These are phyloP conservation scores for Trachymyrmex septentrionalis DNA, from an alignment of 1,140 invertebrate species.

Conservation along the genomic window DNA sequence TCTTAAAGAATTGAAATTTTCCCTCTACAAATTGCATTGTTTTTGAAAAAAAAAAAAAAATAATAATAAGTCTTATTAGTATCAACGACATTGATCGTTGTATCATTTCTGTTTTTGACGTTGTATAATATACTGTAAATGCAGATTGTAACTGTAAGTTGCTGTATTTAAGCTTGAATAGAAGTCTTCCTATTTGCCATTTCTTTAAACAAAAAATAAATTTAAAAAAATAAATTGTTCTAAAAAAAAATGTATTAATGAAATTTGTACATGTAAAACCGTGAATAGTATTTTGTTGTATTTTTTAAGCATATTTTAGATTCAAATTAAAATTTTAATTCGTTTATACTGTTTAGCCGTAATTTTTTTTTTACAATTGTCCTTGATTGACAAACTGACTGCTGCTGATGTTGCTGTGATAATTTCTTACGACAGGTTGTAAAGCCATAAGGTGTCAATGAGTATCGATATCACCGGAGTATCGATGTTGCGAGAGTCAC, in stretches of 20 bases:
- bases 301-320: neutral
- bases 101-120: conserved; percentile 6
- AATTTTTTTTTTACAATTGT: conserved; percentile 62
- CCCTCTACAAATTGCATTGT: neutral
- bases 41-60: neutral
- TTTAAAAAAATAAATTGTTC: too few species aligned
- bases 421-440: conserved; percentile 55
- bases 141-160: conserved; percentile 6
- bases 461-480: conserved; percentile 74
- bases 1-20: neutral
- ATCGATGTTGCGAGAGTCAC: conserved; percentile 67
- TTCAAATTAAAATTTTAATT: neutral
- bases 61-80: neutral
- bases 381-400: conserved; percentile 24
- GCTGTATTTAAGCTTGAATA: neutral
- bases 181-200: neutral
- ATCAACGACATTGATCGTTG: conserved; percentile 18
- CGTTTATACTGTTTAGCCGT: conserved; percentile 52
- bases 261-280: neutral
- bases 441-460: conserved; percentile 74
- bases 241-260: neutral
- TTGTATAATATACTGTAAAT: conserved; percentile 9
- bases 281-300: neutral
- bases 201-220: neutral
- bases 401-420: conserved; percentile 45